A percentile compares a stretch with the other conserved stretches of the same genome.
These are phyloP conservation scores for Epistrophe eligans DNA, from an alignment of 2,888 invertebrate species.

Conservation along the genomic window DNA sequence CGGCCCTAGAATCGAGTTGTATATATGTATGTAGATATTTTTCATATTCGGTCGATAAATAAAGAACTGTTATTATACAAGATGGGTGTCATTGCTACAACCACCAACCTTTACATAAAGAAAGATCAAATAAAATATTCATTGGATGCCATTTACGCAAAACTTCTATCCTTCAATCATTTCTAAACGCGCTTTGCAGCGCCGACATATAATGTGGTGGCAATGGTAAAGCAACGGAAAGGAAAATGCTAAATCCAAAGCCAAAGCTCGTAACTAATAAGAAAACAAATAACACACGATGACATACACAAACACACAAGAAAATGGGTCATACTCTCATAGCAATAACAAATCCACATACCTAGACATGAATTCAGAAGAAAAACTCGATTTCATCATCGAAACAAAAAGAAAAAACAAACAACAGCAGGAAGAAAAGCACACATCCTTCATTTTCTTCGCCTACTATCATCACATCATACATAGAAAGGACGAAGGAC, in stretches of 20 bases:
- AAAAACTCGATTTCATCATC: conserved; percentile 63
- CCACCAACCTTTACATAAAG: conserved; percentile 12
- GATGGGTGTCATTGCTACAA: conserved; percentile 49
- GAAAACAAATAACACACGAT: conserved; percentile 49
- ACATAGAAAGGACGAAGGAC: conserved; percentile 25
- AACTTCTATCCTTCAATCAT: conserved; percentile 24
- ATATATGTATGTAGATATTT: conserved; percentile 28
- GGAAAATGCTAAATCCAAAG: conserved; percentile 45
- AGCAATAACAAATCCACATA: conserved; percentile 20
- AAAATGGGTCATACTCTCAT: conserved; percentile 55
- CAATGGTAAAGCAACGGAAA: conserved; percentile 13
- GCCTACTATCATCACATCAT: not conserved
- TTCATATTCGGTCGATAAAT: not conserved
- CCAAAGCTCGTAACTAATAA: conserved; percentile 54
- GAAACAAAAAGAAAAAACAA: conserved; percentile 54
- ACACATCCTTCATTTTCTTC: not conserved
- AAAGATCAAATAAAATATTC: conserved; percentile 70
- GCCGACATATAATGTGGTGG: conserved; percentile 53
- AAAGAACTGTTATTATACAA: not conserved
- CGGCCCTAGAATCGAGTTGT: not conserved
- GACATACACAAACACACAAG: conserved; percentile 11
- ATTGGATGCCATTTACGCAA: conserved; percentile 61
- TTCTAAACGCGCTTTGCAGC: not conserved
- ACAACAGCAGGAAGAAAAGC: conserved; percentile 30
- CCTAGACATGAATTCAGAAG: not conserved